A percentile compares a stretch with the other conserved stretches of the same genome.
phyloP scores from a whole-genome alignment of 2,797 vertebrate genomes.

The Setipinna tenuifilis region DNA sequence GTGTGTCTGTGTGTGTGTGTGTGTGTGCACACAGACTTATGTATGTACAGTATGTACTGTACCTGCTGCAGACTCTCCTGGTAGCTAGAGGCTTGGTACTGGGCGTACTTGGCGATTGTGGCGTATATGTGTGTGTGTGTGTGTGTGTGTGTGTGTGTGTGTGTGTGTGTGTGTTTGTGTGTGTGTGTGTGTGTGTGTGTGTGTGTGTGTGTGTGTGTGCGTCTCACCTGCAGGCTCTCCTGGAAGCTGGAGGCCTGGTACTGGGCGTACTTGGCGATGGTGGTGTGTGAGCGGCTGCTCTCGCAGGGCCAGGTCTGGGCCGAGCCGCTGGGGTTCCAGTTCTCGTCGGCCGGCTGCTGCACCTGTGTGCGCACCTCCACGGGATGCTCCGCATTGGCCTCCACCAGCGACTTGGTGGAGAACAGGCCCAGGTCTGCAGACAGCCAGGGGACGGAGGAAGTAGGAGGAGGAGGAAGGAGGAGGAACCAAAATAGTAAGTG shows the following conservation, averaged over 20 bases:
- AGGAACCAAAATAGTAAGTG: background rate
- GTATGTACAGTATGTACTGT: background rate
- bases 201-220: background rate
- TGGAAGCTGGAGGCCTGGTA: constrained; percentile 95
- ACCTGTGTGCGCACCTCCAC: constrained; percentile 84
- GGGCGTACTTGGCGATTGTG: constrained; percentile 84
- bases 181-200: too few relatives aligned
- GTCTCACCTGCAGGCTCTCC: constrained; percentile 86
- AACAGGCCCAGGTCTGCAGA: constrained; percentile 67
- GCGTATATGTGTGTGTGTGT: constrained; percentile 61
- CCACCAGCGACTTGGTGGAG: constrained; percentile 82
- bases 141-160: too few relatives aligned
- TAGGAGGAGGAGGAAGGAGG: background rate
- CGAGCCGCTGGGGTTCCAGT: constrained; percentile 76
- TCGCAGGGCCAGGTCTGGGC: constrained; percentile 83
- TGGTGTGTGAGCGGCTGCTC: constrained; percentile 82
- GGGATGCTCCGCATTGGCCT: constrained; percentile 76
- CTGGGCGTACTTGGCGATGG: constrained; percentile 85
- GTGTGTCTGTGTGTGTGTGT: too few relatives aligned
- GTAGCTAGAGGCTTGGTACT: constrained; percentile 93
- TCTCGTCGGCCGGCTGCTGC: constrained; percentile 82
- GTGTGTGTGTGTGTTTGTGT: too few relatives aligned
- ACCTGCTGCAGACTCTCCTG: constrained; percentile 86
- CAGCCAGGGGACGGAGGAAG: background rate
- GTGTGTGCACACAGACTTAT: background rate